These are phyloP conservation scores for Tortrix viridana DNA, from an alignment of 2,888 invertebrate species.

Conservation along the genomic window DNA sequence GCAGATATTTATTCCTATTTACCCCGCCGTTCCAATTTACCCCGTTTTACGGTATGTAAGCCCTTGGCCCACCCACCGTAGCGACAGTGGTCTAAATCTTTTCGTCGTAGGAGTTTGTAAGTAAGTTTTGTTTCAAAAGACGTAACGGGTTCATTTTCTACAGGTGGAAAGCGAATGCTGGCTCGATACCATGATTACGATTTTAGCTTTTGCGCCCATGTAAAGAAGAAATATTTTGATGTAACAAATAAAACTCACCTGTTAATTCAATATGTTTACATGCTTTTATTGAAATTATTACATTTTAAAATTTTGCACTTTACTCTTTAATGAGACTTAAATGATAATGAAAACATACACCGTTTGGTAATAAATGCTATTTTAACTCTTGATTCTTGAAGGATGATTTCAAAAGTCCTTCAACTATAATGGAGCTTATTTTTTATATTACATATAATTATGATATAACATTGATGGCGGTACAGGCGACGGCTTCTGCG, in stretches of 20 bases:
- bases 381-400: constrained; percentile 71
- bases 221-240: constrained; percentile 47
- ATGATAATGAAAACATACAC: constrained; percentile 81
- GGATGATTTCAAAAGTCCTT: constrained; percentile 71
- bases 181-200: constrained; percentile 45
- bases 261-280: constrained; percentile 72
- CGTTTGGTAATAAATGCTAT: constrained; percentile 84
- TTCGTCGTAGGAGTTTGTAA: no score
- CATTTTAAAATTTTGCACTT: constrained; percentile 82
- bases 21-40: no score
- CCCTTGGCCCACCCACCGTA: no score
- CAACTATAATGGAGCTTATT: constrained; percentile 53
- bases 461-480: constrained; percentile 40
- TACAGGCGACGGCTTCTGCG: constrained; percentile 18
- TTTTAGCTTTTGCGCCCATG: constrained; percentile 53
- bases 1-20: no score
- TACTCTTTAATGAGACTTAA: constrained; percentile 75
- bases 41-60: no score
- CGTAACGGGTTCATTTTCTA: constrained; percentile 43
- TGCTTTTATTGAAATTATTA: constrained; percentile 82
- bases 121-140: constrained; percentile 1
- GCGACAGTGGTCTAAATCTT: no score
- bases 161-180: constrained; percentile 56
- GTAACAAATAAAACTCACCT: constrained; percentile 57
- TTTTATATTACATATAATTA: constrained; percentile 53